Conservation (phyloP, 1,140 invertebrate genomes). For the Drosophila lini region DNA sequence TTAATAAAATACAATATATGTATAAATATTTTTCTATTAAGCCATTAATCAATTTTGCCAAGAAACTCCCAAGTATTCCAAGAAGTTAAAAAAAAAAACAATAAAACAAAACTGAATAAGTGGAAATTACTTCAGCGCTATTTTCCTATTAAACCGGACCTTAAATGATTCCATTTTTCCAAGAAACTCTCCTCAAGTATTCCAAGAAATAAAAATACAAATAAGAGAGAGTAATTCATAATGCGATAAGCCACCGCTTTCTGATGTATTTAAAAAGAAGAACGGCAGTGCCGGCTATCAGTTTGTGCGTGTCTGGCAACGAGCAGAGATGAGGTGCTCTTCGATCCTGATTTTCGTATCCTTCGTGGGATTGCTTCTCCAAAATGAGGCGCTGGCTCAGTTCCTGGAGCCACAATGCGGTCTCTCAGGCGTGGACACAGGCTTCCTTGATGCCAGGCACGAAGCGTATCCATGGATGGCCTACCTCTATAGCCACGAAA, state of each 20-base stretch:
- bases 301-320: not conserved
- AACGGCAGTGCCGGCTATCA: not conserved
- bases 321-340: not conserved
- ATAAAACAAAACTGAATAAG: too few relatives aligned
- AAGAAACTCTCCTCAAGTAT: not conserved
- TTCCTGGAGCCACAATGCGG: slow-evolving; percentile 10
- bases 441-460: not conserved
- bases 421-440: not conserved
- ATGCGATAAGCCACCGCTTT: not conserved
- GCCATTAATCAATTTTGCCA: too few relatives aligned
- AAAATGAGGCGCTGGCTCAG: not conserved
- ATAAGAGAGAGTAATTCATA: too few relatives aligned
- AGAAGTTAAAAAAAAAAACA: too few relatives aligned
- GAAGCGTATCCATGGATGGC: slow-evolving; percentile 21
- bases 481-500: not conserved
- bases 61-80: too few relatives aligned
- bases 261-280: too few relatives aligned
- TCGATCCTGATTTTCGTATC: not conserved
- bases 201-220: not conserved
- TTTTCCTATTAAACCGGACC: too few relatives aligned
- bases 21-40: too few relatives aligned
- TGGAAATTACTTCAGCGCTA: too few relatives aligned
- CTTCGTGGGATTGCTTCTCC: not conserved
- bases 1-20: not conserved
- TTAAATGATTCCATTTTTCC: too few relatives aligned